A percentile compares a stretch with the other conserved stretches of the same genome.
These are phyloP conservation scores for Botrylloides violaceus DNA, from an alignment of 23 tunicate genomes.

Conservation along the genomic window DNA sequence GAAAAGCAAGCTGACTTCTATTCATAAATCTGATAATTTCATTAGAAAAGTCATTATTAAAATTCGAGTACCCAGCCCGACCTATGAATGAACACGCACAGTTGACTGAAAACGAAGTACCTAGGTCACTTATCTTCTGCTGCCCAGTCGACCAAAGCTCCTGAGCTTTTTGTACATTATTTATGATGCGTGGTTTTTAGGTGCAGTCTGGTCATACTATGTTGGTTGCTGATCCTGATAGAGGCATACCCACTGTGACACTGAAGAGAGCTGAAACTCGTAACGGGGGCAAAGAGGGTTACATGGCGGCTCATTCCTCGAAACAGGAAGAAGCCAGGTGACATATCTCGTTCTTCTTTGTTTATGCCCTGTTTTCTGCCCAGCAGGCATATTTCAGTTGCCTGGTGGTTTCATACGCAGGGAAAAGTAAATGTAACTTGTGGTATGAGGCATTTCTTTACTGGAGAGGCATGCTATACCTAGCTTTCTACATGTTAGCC, in stretches of 20 bases:
- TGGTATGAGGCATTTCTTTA: neutral
- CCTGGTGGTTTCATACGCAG: slow-evolving; percentile 22
- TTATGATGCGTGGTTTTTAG: neutral
- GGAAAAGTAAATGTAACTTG: neutral
- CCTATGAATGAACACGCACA: too few species aligned
- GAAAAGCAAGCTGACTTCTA: too few species aligned
- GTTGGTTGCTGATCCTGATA: neutral
- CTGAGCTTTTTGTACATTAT: too few species aligned
- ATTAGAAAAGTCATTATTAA: too few species aligned
- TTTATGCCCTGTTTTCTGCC: slow-evolving; percentile 10
- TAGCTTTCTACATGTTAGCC: neutral
- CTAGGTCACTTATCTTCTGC: too few species aligned
- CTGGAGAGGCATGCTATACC: neutral
- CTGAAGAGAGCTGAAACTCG: slow-evolving; percentile 38
- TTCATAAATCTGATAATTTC: too few species aligned
- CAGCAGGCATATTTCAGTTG: neutral
- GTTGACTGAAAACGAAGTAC: too few species aligned
- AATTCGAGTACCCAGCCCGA: too few species aligned
- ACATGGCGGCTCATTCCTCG: slow-evolving; percentile 4
- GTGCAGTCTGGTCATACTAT: slow-evolving; percentile 20
- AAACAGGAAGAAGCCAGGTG: neutral
- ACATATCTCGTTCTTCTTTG: neutral
- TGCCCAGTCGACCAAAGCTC: too few species aligned
- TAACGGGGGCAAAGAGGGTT: slow-evolving; percentile 34
- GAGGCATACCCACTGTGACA: slow-evolving; percentile 52